A percentile compares a stretch with the other conserved stretches of the same genome.
Conservation (phyloP, 2,113 vertebrate species). For the Chiloscyllium plagiosum region DNA sequence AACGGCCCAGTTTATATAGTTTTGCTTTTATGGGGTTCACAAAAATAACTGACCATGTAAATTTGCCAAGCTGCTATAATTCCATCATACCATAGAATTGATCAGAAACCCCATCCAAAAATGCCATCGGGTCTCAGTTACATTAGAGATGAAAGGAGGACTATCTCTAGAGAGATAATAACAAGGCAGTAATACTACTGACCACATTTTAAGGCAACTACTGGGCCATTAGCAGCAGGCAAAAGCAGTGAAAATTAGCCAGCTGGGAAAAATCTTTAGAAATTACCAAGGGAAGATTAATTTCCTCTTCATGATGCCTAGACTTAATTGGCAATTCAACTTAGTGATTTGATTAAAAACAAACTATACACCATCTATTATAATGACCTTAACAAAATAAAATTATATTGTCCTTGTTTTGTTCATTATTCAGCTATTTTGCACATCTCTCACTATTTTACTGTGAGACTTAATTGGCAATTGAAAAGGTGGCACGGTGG, state of each 20-base stretch:
- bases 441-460: neutral
- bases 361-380: neutral
- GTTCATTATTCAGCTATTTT: neutral
- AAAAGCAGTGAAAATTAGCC: neutral
- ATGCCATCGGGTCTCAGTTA: neutral
- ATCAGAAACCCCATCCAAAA: neutral
- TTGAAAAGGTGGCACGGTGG: too few species aligned
- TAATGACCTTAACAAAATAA: too few species aligned
- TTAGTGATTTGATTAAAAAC: neutral
- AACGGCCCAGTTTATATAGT: neutral
- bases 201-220: neutral
- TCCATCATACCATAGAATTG: neutral
- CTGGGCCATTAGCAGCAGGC: neutral
- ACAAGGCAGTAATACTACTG: too few species aligned
- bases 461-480: neutral
- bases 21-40: neutral
- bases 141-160: neutral
- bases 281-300: neutral
- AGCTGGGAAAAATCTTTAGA: neutral
- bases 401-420: neutral
- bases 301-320: neutral
- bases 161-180: too few species aligned
- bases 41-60: neutral
- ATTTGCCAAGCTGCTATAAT: neutral
- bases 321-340: neutral